Conservation (phyloP, 2,797 vertebrate genomes). For the Gobionotothen gibberifrons region DNA sequence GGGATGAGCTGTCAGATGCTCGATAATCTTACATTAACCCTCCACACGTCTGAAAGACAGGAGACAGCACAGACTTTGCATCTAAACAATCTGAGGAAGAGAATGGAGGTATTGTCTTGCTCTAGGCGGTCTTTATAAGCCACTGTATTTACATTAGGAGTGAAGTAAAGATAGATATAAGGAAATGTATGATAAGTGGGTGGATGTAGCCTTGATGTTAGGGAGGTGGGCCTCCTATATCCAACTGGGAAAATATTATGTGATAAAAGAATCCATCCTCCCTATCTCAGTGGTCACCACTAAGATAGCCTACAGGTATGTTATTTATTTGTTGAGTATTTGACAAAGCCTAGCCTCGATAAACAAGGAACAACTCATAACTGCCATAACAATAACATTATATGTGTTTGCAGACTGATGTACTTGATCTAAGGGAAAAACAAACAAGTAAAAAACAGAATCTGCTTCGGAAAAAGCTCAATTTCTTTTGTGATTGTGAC, state of each 20-base stretch:
- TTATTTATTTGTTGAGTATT: slow-evolving; percentile 16
- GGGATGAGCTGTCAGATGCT: slow-evolving; percentile 61
- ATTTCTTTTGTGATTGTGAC: not conserved
- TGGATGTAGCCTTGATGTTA: slow-evolving; percentile 7
- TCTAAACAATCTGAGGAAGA: slow-evolving; percentile 9
- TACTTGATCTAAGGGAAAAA: not conserved
- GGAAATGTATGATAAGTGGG: not conserved
- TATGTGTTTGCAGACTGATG: not conserved
- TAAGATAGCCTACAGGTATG: not conserved
- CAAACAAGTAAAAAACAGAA: not conserved
- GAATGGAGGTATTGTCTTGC: not conserved
- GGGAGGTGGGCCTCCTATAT: not conserved
- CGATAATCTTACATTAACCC: slow-evolving; percentile 58
- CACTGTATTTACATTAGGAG: not conserved
- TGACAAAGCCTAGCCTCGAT: slow-evolving; percentile 5
- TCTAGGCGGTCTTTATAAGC: not conserved
- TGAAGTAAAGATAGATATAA: not conserved
- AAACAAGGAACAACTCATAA: slow-evolving; percentile 6
- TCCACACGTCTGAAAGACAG: slow-evolving; percentile 38
- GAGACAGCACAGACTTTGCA: slow-evolving; percentile 26
- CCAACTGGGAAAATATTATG: not conserved
- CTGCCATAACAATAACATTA: not conserved
- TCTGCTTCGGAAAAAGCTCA: no score
- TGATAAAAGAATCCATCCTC: not conserved
- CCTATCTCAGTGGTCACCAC: not conserved